Evolutionary conservation across 2,797 vertebrate species (phyloP).

Genomic region (Acomys russatus): DNA sequence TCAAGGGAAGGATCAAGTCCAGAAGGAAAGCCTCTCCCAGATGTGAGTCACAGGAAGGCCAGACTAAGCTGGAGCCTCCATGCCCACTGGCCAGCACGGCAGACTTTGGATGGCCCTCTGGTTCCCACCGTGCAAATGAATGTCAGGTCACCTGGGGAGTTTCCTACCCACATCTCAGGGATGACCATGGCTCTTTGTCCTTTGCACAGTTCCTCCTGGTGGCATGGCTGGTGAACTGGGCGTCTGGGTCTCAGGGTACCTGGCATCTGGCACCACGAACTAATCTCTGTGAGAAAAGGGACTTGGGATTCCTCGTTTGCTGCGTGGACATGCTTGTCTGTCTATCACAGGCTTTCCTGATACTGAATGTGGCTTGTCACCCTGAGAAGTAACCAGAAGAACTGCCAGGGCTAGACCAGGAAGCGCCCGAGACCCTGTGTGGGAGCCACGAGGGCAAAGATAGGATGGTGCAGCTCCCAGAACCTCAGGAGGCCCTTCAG

Average conservation of each 20-base stretch:
- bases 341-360: neutral
- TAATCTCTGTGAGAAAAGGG: neutral
- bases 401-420: neutral
- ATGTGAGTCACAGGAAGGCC: neutral
- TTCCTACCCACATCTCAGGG: neutral
- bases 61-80: neutral
- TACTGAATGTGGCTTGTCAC: neutral
- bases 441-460: neutral
- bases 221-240: neutral
- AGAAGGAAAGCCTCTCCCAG: neutral
- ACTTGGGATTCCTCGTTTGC: neutral
- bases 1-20: neutral
- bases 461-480: neutral
- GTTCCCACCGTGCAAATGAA: neutral
- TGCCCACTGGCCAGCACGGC: neutral
- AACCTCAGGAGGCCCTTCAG: neutral
- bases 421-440: neutral
- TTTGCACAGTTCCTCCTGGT: neutral
- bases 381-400: neutral
- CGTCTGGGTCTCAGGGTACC: neutral
- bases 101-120: neutral
- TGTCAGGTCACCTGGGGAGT: neutral
- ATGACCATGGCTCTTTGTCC: too few species aligned
- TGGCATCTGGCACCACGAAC: neutral
- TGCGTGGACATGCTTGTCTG: neutral